Evolutionary conservation across 1,140 invertebrate genomes (phyloP).

Genomic region (Stenopsyche tienmushanensis): DNA sequence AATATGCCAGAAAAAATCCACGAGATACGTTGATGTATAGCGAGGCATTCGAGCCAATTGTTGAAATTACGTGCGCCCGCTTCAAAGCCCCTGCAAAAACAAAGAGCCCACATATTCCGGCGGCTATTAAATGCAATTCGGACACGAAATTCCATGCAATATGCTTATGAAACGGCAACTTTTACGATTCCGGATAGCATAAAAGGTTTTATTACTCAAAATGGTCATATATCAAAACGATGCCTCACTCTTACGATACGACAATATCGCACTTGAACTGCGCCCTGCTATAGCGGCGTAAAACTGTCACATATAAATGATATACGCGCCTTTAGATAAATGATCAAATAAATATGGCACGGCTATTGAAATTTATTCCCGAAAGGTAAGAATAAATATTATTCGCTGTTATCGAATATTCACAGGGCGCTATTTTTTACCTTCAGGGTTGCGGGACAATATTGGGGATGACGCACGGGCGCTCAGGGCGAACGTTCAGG

Average conservation of each 20-base stretch:
- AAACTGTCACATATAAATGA: slow-evolving; percentile 13
- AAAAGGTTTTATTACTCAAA: slow-evolving; percentile 25
- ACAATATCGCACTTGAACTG: not conserved
- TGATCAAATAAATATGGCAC: not conserved
- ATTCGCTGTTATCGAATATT: too few relatives aligned
- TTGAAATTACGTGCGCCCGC: too few relatives aligned
- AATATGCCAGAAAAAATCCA: too few relatives aligned
- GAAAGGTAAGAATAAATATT: not conserved
- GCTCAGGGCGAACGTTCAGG: too few relatives aligned
- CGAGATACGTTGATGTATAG: too few relatives aligned
- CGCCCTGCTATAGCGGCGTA: not conserved
- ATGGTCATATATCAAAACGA: slow-evolving; percentile 15
- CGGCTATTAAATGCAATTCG: not conserved
- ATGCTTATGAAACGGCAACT: not conserved
- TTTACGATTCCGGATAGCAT: slow-evolving; percentile 10
- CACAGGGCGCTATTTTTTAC: too few relatives aligned
- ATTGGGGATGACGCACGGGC: too few relatives aligned
- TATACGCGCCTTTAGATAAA: not conserved
- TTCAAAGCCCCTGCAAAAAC: not conserved
- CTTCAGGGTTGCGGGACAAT: too few relatives aligned
- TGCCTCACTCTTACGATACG: not conserved
- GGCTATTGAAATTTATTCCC: not conserved
- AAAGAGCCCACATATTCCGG: not conserved
- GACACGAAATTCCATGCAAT: not conserved
- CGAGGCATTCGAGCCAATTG: too few relatives aligned